Percentiles rank a stretch among this genome's conserved stretches.
Conservation (phyloP, 2,113 vertebrate genomes). For the Lonchura striata region DNA sequence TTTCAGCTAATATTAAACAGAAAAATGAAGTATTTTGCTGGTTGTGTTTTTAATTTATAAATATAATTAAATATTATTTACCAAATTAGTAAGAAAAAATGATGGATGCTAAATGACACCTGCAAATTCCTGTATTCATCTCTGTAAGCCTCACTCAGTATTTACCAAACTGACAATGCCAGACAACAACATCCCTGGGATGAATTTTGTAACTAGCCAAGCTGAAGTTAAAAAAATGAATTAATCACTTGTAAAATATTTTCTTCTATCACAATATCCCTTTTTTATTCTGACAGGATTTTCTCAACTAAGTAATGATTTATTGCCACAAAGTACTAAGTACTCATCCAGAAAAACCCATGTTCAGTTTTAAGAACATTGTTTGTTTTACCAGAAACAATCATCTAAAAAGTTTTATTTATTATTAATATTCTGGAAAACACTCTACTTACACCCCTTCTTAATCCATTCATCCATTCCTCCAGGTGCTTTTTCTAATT, state of each 20-base stretch:
- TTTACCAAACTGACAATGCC: neutral
- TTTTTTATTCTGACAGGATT: neutral
- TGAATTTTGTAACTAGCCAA: neutral
- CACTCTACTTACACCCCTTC: neutral
- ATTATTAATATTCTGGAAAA: neutral
- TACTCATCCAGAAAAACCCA: accelerated
- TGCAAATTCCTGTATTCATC: neutral
- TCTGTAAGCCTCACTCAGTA: neutral
- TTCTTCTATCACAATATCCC: neutral
- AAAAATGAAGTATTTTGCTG: neutral
- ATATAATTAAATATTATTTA: neutral
- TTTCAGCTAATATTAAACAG: neutral
- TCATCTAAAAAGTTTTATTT: neutral
- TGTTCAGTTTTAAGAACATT: neutral
- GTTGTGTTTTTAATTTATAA: neutral
- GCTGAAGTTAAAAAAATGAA: neutral
- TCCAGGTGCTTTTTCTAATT: neutral
- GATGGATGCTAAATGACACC: neutral
- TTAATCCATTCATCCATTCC: neutral
- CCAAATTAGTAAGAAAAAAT: neutral
- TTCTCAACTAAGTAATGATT: neutral
- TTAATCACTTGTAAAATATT: neutral
- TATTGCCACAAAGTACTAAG: neutral
- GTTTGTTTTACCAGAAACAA: neutral
- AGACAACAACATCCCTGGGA: neutral